Base-by-base conservation (phyloP, 2,113 vertebrate species). In the Macquaria ambigua region DNA sequence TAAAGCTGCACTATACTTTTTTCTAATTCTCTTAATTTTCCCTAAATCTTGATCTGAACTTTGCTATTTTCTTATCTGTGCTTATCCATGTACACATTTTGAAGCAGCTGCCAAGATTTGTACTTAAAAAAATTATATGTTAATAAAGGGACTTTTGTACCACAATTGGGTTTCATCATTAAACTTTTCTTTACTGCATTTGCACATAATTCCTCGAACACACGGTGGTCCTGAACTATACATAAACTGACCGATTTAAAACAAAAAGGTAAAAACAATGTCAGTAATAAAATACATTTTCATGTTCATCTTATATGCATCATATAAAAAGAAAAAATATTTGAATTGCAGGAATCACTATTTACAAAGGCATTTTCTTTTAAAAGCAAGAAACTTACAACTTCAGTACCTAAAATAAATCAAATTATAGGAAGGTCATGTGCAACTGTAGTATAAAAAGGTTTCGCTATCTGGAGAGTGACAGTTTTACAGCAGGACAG, bases 61-160 rank as follows among this genome's bases (percentile, higher is more conserved):
- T 84, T 72, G 34, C 55, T 86, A 83, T 86, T 90, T 92, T 85
- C 66, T 53, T 86, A 86, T 78, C 28, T 86, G 75, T 79, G 77
- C 63, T 82, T 55, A 50, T 81, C 69, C 72, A 59, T 84, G 84
- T 85, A 77, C 2, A 64, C 43, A 64, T 74, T 82, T 85, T 66
- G 71, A 92, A 92, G 71, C 62, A 55, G 72, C 72, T 73, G 71
- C 84, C 80, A 90, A 85, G 10, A 84, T 95, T 93, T 94, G 76
- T 94, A 94, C 79, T 86, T n/a, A 31, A 63, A 41, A 83, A 53
- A 74, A 74, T 67, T 85, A 86, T 85, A 88, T 89, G 63, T 53
- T 76, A 95, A 95, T 95, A 94, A 95, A 95, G 85, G 80, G 78
- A 91, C 77, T 87, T 92, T 86, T 89, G 81, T 91, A 88, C 82